Percentiles rank a stretch among this genome's conserved stretches.
Conservation (phyloP, 1,140 invertebrate genomes). For the Meloidogyne chitwoodi region DNA sequence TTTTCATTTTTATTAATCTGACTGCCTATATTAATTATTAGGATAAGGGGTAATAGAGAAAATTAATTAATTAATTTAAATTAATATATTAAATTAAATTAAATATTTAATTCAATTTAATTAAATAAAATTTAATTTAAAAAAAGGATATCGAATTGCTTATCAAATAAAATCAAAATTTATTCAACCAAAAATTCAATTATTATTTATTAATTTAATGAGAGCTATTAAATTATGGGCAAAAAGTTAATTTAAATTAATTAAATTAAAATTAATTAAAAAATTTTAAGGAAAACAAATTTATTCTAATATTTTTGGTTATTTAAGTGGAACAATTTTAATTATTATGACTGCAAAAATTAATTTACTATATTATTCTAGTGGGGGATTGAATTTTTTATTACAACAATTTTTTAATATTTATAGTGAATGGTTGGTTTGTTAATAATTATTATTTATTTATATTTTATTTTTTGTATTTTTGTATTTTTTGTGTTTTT, state of each 20-base stretch:
- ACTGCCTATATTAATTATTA: no score
- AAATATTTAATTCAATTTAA: no score
- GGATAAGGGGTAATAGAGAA: no score
- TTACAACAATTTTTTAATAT: conserved; percentile 1
- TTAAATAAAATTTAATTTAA: no score
- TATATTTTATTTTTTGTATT: background rate
- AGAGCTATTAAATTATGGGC: conserved; percentile 1
- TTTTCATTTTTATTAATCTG: no score
- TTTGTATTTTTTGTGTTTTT: no score
- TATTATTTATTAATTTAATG: background rate
- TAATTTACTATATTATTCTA: background rate
- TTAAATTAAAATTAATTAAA: background rate
- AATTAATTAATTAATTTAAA: no score
- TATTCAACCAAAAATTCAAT: background rate
- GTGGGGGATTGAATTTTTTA: background rate
- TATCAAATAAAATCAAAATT: background rate
- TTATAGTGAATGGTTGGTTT: conserved; percentile 5
- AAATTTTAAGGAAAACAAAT: background rate
- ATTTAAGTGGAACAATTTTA: conserved; percentile 6
- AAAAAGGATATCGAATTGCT: background rate
- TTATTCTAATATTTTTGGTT: conserved; percentile 10
- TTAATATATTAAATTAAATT: no score
- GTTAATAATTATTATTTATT: background rate
- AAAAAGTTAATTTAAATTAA: background rate
- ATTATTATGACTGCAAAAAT: conserved; percentile 10